Evolutionary conservation across 1,140 invertebrate species (phyloP).

Genomic region (Scaptomyza graminum): DNA sequence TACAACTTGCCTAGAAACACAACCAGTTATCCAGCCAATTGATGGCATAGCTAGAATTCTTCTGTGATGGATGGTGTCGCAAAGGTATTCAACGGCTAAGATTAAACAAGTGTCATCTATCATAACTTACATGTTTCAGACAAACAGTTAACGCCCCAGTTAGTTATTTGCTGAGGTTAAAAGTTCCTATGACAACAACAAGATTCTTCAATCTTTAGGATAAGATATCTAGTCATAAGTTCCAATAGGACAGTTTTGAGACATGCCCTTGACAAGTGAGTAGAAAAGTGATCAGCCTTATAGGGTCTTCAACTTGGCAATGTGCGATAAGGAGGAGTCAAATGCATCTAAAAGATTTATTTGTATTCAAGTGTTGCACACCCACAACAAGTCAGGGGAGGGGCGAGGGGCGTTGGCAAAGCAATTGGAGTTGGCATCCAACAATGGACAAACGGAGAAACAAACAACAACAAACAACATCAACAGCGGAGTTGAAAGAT

Average conservation of each 20-base stretch:
- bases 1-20: not conserved
- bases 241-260: too few species aligned
- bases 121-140: not conserved
- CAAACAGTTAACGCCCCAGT: too few species aligned
- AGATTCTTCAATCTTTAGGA: too few species aligned
- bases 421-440: constrained; percentile 12
- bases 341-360: constrained; percentile 25
- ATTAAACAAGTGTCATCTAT: not conserved
- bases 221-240: too few species aligned
- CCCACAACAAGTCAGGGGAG: constrained; percentile 43
- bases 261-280: not conserved
- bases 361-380: constrained; percentile 16
- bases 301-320: not conserved
- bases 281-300: not conserved
- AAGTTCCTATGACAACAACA: too few species aligned
- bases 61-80: not conserved
- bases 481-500: not conserved
- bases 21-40: constrained; percentile 15
- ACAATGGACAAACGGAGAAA: constrained; percentile 9
- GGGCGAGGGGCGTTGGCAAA: too few species aligned
- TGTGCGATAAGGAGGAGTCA: constrained; percentile 56
- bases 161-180: too few species aligned
- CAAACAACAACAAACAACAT: too few species aligned
- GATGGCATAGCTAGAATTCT: not conserved
- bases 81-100: not conserved